These are phyloP conservation scores for Prosopocoilus inquinatus DNA, from an alignment of 2,888 invertebrate species.

Conservation along the genomic window DNA sequence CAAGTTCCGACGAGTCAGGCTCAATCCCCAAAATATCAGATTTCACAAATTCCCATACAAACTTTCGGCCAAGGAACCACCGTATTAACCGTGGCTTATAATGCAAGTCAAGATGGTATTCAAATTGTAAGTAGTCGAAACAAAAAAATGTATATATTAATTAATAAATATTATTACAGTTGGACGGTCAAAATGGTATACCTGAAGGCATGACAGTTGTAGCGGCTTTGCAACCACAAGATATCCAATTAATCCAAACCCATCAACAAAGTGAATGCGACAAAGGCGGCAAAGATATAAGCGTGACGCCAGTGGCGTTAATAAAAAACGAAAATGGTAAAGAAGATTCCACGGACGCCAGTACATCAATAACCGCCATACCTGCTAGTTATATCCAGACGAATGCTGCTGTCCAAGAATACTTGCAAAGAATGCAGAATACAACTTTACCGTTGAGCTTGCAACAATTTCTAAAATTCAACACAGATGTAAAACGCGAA, in stretches of 20 bases:
- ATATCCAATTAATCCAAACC: constrained; percentile 61
- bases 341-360: constrained; percentile 33
- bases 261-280: constrained; percentile 30
- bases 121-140: constrained; percentile 60
- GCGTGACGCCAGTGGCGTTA: constrained; percentile 54
- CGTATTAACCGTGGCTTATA: constrained; percentile 73
- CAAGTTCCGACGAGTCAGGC: constrained; percentile 46
- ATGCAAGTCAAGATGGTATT: constrained; percentile 57
- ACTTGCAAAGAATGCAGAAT: constrained; percentile 50
- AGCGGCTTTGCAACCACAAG: constrained; percentile 66
- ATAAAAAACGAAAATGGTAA: constrained; percentile 49
- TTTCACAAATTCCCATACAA: constrained; percentile 72
- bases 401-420: constrained; percentile 54
- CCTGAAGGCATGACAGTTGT: constrained; percentile 67
- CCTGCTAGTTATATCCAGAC: constrained; percentile 57
- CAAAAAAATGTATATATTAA: constrained; percentile 31
- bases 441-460: constrained; percentile 56
- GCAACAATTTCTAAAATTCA: constrained; percentile 64
- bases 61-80: constrained; percentile 72
- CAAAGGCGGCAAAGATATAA: constrained; percentile 43
- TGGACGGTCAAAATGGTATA: constrained; percentile 53
- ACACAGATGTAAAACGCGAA: constrained; percentile 57
- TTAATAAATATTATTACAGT: constrained; percentile 25
- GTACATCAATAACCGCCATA: constrained; percentile 49
- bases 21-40: constrained; percentile 71